Percentiles rank a stretch among this genome's conserved stretches.
These are phyloP conservation scores for Tetramorium alpestre DNA, from an alignment of 1,140 invertebrate species.

Conservation along the genomic window DNA sequence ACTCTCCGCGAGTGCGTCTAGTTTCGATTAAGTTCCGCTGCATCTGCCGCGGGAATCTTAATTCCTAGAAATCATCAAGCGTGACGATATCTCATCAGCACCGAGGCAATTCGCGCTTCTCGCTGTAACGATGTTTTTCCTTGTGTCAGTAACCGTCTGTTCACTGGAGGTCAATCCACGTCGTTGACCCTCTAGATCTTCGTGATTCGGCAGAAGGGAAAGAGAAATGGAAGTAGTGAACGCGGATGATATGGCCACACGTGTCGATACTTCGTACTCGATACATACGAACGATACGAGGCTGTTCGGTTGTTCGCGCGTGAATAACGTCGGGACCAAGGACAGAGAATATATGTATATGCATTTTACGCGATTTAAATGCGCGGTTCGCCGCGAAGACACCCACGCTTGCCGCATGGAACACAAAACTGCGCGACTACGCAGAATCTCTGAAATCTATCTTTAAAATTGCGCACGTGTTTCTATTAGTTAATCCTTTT, in stretches of 20 bases:
- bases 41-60: not conserved
- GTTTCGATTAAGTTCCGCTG: not conserved
- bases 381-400: not conserved
- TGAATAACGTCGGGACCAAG: conserved; percentile 30
- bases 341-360: not conserved
- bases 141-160: conserved; percentile 27
- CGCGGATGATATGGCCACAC: not conserved
- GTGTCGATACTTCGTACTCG: conserved; percentile 36
- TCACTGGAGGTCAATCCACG: conserved; percentile 36
- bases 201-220: conserved; percentile 11
- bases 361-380: conserved; percentile 20
- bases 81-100: conserved; percentile 12
- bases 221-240: not conserved
- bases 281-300: conserved; percentile 8
- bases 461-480: not conserved
- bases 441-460: not conserved
- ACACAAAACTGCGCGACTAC: not conserved
- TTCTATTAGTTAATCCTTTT: not conserved
- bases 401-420: not conserved
- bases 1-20: not conserved
- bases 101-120: conserved; percentile 8
- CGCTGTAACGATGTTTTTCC: not conserved
- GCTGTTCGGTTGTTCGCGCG: conserved; percentile 2
- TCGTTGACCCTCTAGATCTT: conserved; percentile 50
- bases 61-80: conserved; percentile 39